Conservation (phyloP, 2,888 invertebrate genomes). For the Escarpia spicata region DNA sequence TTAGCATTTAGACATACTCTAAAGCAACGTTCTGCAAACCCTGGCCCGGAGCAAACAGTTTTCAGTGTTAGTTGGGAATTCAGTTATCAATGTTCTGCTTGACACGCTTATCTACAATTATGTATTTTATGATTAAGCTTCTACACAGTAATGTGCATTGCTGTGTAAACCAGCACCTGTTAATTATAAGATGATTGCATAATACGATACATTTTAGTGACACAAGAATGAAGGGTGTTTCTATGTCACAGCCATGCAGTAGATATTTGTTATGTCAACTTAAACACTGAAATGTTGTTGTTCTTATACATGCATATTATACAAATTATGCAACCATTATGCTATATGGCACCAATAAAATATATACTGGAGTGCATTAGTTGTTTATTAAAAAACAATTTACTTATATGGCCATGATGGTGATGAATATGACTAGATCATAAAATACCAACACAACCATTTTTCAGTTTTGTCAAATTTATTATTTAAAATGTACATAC, state of each 20-base stretch:
- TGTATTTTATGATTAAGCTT: background rate
- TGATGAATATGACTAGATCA: background rate
- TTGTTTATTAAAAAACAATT: background rate
- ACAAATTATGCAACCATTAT: background rate
- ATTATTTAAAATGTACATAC: constrained; percentile 12
- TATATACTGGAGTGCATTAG: background rate
- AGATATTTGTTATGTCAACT: background rate
- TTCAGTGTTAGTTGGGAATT: too few species aligned
- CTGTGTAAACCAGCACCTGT: background rate
- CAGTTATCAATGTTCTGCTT: too few species aligned
- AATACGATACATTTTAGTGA: background rate
- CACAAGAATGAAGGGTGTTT: background rate
- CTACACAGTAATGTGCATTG: background rate
- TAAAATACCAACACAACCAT: background rate
- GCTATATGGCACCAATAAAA: background rate
- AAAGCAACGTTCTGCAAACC: too few species aligned
- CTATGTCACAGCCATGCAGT: background rate
- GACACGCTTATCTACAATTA: too few species aligned
- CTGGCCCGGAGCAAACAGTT: too few species aligned
- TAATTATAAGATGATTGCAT: background rate
- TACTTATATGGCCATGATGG: too few species aligned
- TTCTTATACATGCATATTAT: background rate
- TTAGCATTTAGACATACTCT: too few species aligned
- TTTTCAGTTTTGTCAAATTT: background rate
- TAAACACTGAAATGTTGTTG: background rate